Evolutionary conservation across 2,888 invertebrate species (phyloP).

Genomic region (Euproctis similis): DNA sequence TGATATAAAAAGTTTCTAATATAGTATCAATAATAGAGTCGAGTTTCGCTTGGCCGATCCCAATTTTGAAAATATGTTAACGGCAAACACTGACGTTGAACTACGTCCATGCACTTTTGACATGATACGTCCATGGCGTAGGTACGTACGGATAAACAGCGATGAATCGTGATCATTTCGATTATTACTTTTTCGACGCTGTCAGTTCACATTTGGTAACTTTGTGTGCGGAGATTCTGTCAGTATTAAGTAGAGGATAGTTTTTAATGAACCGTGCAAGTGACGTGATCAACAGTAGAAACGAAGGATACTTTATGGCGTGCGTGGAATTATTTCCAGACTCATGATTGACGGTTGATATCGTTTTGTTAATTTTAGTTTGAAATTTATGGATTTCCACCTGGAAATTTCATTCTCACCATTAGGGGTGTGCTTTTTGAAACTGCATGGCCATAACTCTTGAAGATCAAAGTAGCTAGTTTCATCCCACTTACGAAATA

Average conservation of each 20-base stretch:
- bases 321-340: conserved; percentile 10
- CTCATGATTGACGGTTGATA: conserved; percentile 11
- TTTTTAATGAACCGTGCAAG: conserved; percentile 28
- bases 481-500: too few species aligned
- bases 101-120: conserved; percentile 63
- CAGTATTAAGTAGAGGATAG: conserved; percentile 29
- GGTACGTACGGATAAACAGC: conserved; percentile 35
- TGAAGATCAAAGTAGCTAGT: too few species aligned
- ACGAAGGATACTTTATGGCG: conserved; percentile 18
- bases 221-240: conserved; percentile 26
- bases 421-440: too few species aligned
- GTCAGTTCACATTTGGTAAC: conserved; percentile 33
- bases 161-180: conserved; percentile 39
- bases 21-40: conserved; percentile 16
- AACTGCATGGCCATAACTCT: too few species aligned
- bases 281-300: conserved; percentile 21
- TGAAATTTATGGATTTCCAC: too few species aligned
- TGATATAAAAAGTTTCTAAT: conserved; percentile 14
- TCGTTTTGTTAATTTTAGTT: conserved; percentile 6
- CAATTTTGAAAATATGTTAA: conserved; percentile 19
- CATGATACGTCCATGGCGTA: conserved; percentile 32
- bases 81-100: conserved; percentile 28
- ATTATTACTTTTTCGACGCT: conserved; percentile 42
- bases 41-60: conserved; percentile 15
- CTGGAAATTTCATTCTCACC: too few species aligned